A percentile compares a stretch with the other conserved stretches of the same genome.
Conservation (phyloP, 2,888 invertebrate genomes). For the Hartigia nigra region DNA sequence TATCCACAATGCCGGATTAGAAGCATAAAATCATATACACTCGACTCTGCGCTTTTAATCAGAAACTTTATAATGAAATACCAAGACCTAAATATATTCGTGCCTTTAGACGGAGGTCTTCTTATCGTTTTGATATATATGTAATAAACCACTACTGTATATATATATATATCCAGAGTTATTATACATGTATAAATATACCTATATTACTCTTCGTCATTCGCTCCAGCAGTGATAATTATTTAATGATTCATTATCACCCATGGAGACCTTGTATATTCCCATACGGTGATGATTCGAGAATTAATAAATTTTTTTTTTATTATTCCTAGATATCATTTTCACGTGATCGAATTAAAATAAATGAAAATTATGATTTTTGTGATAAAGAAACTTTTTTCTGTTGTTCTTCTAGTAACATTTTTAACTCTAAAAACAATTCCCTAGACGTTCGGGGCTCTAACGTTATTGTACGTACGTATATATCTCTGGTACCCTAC, state of each 20-base stretch:
- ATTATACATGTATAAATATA: background rate
- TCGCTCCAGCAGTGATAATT: conserved; percentile 31
- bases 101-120: background rate
- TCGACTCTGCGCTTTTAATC: conserved; percentile 27
- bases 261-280: background rate
- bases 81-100: background rate
- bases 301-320: background rate
- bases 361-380: too few relatives aligned
- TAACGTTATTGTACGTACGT: background rate
- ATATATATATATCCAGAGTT: background rate
- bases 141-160: background rate
- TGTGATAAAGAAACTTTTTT: too few relatives aligned
- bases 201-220: background rate
- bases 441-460: background rate
- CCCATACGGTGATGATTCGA: background rate
- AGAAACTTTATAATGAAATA: conserved; percentile 42
- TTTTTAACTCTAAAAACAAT: background rate
- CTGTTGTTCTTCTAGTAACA: background rate
- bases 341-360: background rate
- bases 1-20: background rate
- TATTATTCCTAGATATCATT: background rate
- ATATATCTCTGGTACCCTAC: background rate
- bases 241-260: conserved; percentile 50
- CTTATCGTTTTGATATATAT: background rate
- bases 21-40: background rate